Evolutionary conservation across 2,888 invertebrate genomes (phyloP), one percentile per base, ranked within the genome.

Genomic region (Megaustenia siamemsis): DNA sequence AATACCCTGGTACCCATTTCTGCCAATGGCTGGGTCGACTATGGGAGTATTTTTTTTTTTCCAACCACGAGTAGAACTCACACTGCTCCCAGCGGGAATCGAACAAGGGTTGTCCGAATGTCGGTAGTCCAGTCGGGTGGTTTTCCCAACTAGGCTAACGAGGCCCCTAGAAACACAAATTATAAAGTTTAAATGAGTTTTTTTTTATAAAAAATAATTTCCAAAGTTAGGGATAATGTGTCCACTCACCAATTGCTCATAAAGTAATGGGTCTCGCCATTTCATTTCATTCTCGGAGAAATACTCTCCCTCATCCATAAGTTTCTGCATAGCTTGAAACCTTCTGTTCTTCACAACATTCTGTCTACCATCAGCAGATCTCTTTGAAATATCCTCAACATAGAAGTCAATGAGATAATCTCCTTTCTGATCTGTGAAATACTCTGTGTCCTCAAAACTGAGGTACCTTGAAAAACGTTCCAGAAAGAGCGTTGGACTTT

Each of bases 221-320:
- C n/a, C n/a, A n/a, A n/a, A n/a, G n/a, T n/a, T n/a, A n/a, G n/a
- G n/a, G n/a, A n/a, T 38, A 32, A 75, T 0, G 66, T 40, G 63
- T 45, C 28, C 24, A 66, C 68, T 60, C 69, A 99, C 95, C 89
- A 99, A 95, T 91, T 98, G 97, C 88, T 98, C 97, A 94, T 97
- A 99, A 0, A 98, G 94, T 81, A 97, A 95, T 0, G 98, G 99
- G 93, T 98, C 97, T 86, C 99, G 95, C 89, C 96, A 96, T 96
- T 97, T 97, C 98, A 99, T 99, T 95, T 97, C 97, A 86, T 96
- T 96, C 93, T 98, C 98, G 93, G 96, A 96, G 92, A 99, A 99
- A 94, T 98, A 98, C 43, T 95, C 95, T 21, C 96, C 95, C 87
- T 96, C 95, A 79, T 95, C 94, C 63, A 97, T 95, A 88, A 98